Evolutionary conservation across 2,797 vertebrate genomes (phyloP).

Genomic region (Sylvilagus floridanus): DNA sequence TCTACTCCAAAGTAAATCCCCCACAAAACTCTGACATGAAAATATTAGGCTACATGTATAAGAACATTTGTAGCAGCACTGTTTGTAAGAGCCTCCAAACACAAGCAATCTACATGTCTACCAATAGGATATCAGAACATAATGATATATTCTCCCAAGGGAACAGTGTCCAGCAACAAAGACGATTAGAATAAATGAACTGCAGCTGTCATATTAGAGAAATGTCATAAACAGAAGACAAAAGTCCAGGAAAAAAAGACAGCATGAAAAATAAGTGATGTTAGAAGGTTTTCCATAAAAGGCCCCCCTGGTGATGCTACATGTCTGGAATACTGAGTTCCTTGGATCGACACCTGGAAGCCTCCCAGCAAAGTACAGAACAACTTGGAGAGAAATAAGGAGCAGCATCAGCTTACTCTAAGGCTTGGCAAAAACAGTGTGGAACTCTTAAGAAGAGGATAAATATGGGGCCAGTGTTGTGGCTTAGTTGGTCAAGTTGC

Average conservation of each 20-base stretch:
- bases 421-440: neutral
- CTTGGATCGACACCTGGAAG: neutral
- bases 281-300: neutral
- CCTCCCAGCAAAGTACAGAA: neutral
- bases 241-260: neutral
- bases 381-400: neutral
- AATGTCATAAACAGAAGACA: neutral
- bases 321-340: neutral
- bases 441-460: neutral
- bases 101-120: neutral
- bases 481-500: too few species aligned
- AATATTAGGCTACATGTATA: neutral
- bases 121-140: neutral
- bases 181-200: neutral
- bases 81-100: neutral
- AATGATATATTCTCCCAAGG: neutral
- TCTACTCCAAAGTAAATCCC: conserved; percentile 1
- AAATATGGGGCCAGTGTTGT: neutral
- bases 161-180: neutral
- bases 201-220: neutral
- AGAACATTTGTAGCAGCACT: neutral
- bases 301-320: neutral
- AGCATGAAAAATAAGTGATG: neutral
- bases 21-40: neutral
- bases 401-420: neutral